These are phyloP conservation scores for Drosophila acutilabella DNA, from an alignment of 2,888 invertebrate species.

Conservation along the genomic window DNA sequence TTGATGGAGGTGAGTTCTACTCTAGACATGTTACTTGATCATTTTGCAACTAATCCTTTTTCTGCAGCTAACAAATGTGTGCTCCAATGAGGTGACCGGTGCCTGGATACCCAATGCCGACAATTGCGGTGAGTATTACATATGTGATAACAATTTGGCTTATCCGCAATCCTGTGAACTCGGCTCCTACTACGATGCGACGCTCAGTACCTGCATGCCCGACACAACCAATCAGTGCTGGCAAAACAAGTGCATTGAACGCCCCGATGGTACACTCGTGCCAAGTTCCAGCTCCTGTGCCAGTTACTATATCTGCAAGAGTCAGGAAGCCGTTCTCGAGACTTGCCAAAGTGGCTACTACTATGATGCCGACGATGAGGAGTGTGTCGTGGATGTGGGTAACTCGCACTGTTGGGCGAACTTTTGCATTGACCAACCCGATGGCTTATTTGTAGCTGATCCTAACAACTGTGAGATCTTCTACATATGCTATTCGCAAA, in stretches of 20 bases:
- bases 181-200: slow-evolving; percentile 67
- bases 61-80: slow-evolving; percentile 55
- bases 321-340: slow-evolving; percentile 39
- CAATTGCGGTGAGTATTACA: slow-evolving; percentile 68
- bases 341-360: slow-evolving; percentile 64
- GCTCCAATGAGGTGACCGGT: slow-evolving; percentile 63
- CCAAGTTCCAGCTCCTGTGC: slow-evolving; percentile 52
- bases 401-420: slow-evolving; percentile 64
- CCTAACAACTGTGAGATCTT: slow-evolving; percentile 48
- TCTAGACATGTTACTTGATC: background rate
- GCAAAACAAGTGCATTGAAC: slow-evolving; percentile 70
- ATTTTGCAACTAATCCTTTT: background rate
- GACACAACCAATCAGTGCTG: slow-evolving; percentile 67
- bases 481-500: slow-evolving; percentile 50
- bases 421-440: slow-evolving; percentile 52
- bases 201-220: slow-evolving; percentile 52
- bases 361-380: slow-evolving; percentile 34
- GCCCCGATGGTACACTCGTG: slow-evolving; percentile 42
- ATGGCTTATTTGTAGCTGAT: slow-evolving; percentile 48
- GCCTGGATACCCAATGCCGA: slow-evolving; percentile 57
- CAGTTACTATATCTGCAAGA: slow-evolving; percentile 64
- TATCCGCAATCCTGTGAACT: slow-evolving; percentile 68
- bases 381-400: slow-evolving; percentile 52
- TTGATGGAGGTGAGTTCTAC: slow-evolving; percentile 46
- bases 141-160: slow-evolving; percentile 70